A percentile compares a stretch with the other conserved stretches of the same genome.
Conservation (phyloP, 1,140 invertebrate genomes). For the Lerema accius region DNA sequence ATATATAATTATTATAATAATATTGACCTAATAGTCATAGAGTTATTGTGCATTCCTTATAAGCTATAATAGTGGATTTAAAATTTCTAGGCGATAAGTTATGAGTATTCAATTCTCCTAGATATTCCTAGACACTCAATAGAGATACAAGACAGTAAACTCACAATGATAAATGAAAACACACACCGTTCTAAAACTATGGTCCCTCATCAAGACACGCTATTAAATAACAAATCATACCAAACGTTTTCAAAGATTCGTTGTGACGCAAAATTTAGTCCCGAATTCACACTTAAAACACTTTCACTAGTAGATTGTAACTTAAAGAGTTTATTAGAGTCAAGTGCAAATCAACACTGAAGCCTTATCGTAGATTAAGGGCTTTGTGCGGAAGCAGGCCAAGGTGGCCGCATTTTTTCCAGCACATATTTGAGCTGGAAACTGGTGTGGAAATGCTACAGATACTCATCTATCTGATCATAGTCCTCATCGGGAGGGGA, state of each 20-base stretch:
- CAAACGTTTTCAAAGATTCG: conserved; percentile 56
- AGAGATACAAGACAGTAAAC: conserved; percentile 47
- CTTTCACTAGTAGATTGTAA: conserved; percentile 43
- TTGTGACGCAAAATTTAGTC: conserved; percentile 44
- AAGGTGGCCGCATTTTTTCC: conserved; percentile 73
- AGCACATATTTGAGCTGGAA: conserved; percentile 78
- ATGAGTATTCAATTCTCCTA: conserved; percentile 35
- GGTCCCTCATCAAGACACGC: conserved; percentile 75
- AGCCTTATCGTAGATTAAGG: conserved; percentile 48
- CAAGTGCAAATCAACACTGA: conserved; percentile 43
- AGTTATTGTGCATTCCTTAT: conserved; percentile 73
- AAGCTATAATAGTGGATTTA: conserved; percentile 50
- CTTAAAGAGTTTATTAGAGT: conserved; percentile 31
- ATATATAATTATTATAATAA: conserved; percentile 33
- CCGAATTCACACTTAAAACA: conserved; percentile 39
- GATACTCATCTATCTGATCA: conserved; percentile 82
- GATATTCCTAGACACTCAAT: conserved; percentile 50
- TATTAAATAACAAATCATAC: conserved; percentile 43
- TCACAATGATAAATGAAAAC: conserved; percentile 47
- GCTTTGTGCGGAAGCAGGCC: conserved; percentile 69
- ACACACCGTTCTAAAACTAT: conserved; percentile 62
- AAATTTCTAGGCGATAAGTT: conserved; percentile 36
- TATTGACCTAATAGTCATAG: conserved; percentile 42
- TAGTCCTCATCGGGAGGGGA: conserved; percentile 88
- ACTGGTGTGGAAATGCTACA: conserved; percentile 79